Evolutionary conservation across 2,797 vertebrate genomes (phyloP).

Genomic region (Luscinia megarhynchos): DNA sequence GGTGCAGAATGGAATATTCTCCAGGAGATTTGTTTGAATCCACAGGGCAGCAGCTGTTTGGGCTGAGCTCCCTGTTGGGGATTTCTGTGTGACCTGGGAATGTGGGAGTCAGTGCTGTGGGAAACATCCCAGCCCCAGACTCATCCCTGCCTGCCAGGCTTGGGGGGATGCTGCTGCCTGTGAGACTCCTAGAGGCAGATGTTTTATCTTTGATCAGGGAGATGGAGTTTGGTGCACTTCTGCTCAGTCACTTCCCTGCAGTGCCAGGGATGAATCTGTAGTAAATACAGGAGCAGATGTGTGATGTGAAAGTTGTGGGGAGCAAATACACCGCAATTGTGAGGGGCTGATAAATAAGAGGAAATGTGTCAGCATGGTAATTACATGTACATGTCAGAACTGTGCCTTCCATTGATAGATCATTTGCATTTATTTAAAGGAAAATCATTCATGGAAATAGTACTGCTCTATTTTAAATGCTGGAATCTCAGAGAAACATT

Average conservation of each 20-base stretch:
- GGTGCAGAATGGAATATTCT: background rate
- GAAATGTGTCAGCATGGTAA: background rate
- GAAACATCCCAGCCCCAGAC: background rate
- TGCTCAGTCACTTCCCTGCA: background rate
- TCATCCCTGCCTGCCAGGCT: background rate
- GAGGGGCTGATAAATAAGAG: background rate
- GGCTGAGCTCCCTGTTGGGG: background rate
- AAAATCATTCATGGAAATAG: constrained; percentile 14
- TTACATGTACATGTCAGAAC: background rate
- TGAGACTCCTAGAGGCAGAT: background rate
- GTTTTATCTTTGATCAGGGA: background rate
- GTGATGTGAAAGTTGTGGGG: background rate
- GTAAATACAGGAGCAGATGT: background rate
- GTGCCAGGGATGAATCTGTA: background rate
- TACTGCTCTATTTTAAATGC: constrained; percentile 8
- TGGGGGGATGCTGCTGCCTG: background rate
- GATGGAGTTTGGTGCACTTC: background rate
- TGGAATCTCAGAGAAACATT: background rate
- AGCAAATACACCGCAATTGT: background rate
- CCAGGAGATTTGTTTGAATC: background rate
- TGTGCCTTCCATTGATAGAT: background rate
- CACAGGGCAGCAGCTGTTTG: background rate
- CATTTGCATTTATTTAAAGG: constrained; percentile 46
- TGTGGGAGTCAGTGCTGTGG: background rate
- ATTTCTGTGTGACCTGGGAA: background rate